These are phyloP conservation scores for Bimastos eiseni DNA, from an alignment of 2,888 invertebrate genomes.

Conservation along the genomic window DNA sequence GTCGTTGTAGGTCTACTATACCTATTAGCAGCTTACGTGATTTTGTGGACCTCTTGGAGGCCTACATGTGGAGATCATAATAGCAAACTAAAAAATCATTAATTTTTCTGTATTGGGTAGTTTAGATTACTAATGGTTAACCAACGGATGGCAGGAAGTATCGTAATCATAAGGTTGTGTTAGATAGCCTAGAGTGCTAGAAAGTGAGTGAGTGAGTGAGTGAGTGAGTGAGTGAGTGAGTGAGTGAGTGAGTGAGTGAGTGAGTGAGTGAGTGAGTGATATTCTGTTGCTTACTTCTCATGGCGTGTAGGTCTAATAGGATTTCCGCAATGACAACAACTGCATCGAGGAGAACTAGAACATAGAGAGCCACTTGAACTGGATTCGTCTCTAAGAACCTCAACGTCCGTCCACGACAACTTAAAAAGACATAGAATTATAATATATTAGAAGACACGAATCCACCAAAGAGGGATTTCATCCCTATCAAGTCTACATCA, in stretches of 20 bases:
- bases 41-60: neutral
- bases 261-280: too few species aligned
- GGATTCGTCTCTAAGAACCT: conserved; percentile 38
- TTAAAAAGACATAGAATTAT: neutral
- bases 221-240: neutral
- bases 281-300: conserved; percentile 32
- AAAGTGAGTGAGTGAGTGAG: neutral
- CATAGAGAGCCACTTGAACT: conserved; percentile 35
- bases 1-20: neutral
- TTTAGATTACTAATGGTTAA: too few species aligned
- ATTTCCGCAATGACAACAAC: conserved; percentile 39
- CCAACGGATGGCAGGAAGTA: too few species aligned
- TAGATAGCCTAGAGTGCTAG: neutral
- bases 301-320: conserved; percentile 38
- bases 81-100: neutral
- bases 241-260: too few species aligned
- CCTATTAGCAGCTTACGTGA: neutral
- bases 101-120: neutral
- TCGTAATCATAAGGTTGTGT: too few species aligned
- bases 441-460: neutral
- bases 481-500: too few species aligned
- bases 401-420: conserved; percentile 37
- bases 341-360: conserved; percentile 38
- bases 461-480: neutral
- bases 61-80: neutral